Base-by-base conservation (phyloP, 1,140 invertebrate genomes). In the Heterodera carotae region DNA sequence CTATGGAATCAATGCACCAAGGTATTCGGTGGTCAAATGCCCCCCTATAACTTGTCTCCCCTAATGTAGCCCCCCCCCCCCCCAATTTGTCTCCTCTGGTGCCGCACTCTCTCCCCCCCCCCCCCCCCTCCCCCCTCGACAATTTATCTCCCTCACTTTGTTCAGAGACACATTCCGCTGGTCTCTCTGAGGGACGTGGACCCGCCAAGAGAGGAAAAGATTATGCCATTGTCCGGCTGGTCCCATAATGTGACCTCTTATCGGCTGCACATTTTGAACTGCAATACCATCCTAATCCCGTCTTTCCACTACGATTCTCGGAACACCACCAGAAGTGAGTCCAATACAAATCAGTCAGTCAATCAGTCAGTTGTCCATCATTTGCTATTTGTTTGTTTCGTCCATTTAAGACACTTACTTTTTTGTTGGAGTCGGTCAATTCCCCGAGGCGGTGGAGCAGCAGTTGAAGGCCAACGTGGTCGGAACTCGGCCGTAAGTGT, bases 211-310 rank as follows among this genome's bases (percentile, higher is more conserved):
- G 85, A 86, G 64, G 85, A 85, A 72, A 80, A 80, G 69, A 80
- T 83, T 12, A 69, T 39, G n/a, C 76, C 82, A 2, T 31, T 81
- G 22, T 76, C 62, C 48, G 85, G 84, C 69, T 83, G 81, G 81
- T 74, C 71, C 25, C 83, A 86, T 60, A 84, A 82, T 70, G 70
- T 85, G 36, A 74, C 84, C 15, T 85, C 83, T 6, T 85, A 85
- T 75, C 69, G 84, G 53, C 72, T 86, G 25, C 85, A 86, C 48
- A 80, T 85, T 60, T 39, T 85, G 22, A 85, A 85, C 76, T 85
- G 84, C 59, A 85, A 85, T 69, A 85, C 84, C n/a, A 79, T 85
- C 60, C 77, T 85, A 12, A 80, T 85, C 29, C 83, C 83, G 22
- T 84, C 83, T 4, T 84, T 84, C 68, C 78, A 68, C 68, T 86